Conservation (phyloP, 2,888 invertebrate species). For the Drosophila quinaria region DNA sequence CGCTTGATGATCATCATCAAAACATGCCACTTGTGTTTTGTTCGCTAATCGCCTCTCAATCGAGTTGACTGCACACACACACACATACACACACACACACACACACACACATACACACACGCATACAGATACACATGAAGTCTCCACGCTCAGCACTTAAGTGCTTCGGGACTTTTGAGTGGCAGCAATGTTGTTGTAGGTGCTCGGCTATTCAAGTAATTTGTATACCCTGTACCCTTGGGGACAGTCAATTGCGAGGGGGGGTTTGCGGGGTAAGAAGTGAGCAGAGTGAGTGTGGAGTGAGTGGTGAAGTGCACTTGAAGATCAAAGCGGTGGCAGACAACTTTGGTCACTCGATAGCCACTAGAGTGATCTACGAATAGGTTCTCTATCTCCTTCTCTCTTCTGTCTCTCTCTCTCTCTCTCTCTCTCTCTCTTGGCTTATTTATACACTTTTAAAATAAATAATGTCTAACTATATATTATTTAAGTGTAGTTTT, state of each 20-base stretch:
- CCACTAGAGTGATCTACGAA: constrained; percentile 18
- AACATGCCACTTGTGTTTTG: constrained; percentile 80
- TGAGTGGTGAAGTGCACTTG: constrained; percentile 32
- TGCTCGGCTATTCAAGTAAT: constrained; percentile 59
- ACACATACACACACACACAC: constrained; percentile 21
- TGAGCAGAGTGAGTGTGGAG: neutral
- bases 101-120: neutral
- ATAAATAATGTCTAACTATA: neutral
- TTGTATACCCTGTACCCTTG: constrained; percentile 53
- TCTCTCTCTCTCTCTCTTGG: neutral
- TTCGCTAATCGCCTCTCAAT: constrained; percentile 78
- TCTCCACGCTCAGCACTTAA: constrained; percentile 62
- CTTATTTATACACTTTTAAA: neutral
- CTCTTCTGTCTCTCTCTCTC: neutral
- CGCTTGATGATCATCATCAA: constrained; percentile 75
- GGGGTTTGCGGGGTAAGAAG: neutral
- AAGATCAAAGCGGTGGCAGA: constrained; percentile 59
- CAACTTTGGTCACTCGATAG: constrained; percentile 25
- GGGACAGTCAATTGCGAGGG: neutral
- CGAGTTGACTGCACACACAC: constrained; percentile 53
- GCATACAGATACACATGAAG: constrained; percentile 8
- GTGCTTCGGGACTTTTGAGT: constrained; percentile 73
- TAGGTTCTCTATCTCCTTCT: neutral
- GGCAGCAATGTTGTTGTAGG: constrained; percentile 66
- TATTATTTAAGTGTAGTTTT: neutral